phyloP scores from a whole-genome alignment of 2,888 invertebrate genomes.

The Periphyllus acericola region DNA sequence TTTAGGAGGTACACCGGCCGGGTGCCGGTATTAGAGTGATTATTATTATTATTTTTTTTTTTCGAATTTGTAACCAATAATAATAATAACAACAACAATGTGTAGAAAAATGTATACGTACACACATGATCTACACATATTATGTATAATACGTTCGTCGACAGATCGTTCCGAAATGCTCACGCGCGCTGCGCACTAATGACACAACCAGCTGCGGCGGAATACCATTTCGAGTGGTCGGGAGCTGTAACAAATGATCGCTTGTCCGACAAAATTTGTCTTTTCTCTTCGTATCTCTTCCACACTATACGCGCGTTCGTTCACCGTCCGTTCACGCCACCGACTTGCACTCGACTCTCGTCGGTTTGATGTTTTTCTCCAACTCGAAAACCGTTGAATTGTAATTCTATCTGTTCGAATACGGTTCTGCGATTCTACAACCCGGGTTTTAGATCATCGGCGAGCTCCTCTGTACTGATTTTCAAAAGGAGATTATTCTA shows the following conservation, averaged over 20 bases:
- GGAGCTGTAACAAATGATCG: not conserved
- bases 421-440: no score
- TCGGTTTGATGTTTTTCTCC: no score
- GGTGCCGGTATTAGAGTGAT: conserved; percentile 9
- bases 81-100: not conserved
- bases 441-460: no score
- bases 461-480: no score
- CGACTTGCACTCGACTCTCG: not conserved
- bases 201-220: conserved; percentile 1
- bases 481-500: no score
- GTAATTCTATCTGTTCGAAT: no score
- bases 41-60: conserved; percentile 24
- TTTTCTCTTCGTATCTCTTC: not conserved
- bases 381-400: no score
- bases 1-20: not conserved
- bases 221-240: conserved; percentile 22
- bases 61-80: conserved; percentile 42
- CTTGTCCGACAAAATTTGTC: not conserved
- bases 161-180: not conserved
- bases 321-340: no score
- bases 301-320: no score
- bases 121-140: not conserved
- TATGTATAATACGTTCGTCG: not conserved
- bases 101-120: not conserved
- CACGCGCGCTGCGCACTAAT: conserved; percentile 20